phyloP scores from a whole-genome alignment of 2,797 vertebrate genomes.

The Crypturellus tataupa region DNA sequence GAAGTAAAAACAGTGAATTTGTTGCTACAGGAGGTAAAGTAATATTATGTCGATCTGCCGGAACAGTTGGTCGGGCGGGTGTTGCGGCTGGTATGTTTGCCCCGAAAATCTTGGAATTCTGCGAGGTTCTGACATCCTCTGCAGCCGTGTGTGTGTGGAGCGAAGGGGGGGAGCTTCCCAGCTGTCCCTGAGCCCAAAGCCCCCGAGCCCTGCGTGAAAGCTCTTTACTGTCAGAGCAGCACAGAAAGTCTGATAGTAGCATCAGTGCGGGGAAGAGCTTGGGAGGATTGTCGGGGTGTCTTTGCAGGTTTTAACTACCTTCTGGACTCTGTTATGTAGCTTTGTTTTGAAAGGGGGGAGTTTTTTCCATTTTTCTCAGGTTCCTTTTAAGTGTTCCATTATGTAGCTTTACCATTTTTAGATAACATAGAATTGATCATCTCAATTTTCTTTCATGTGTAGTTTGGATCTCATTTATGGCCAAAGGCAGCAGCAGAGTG shows the following conservation, averaged over 20 bases:
- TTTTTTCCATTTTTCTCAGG: neutral
- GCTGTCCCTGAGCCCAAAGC: constrained; percentile 44
- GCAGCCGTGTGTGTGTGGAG: neutral
- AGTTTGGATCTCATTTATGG: neutral
- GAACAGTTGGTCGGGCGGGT: constrained; percentile 56
- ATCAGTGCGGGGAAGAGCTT: neutral
- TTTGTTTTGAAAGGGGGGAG: neutral
- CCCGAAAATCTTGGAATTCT: constrained; percentile 47
- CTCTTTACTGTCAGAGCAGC: neutral
- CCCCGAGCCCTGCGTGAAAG: neutral
- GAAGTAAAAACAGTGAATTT: constrained; percentile 1
- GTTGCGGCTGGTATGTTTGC: constrained; percentile 34
- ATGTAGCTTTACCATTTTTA: neutral
- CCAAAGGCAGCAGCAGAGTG: constrained; percentile 1
- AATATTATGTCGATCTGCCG: constrained; percentile 10
- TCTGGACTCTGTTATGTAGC: neutral
- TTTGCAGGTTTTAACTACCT: neutral
- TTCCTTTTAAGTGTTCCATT: neutral
- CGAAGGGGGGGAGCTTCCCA: neutral
- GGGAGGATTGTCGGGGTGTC: neutral
- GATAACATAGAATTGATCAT: neutral
- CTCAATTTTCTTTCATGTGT: neutral
- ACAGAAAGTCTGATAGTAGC: neutral
- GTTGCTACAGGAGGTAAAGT: constrained; percentile 54
- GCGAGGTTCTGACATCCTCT: constrained; percentile 49